Percentiles rank a stretch among this genome's conserved stretches.
Evolutionary conservation across 2,113 vertebrate genomes (phyloP).

Genomic region (Leiothrix lutea): DNA sequence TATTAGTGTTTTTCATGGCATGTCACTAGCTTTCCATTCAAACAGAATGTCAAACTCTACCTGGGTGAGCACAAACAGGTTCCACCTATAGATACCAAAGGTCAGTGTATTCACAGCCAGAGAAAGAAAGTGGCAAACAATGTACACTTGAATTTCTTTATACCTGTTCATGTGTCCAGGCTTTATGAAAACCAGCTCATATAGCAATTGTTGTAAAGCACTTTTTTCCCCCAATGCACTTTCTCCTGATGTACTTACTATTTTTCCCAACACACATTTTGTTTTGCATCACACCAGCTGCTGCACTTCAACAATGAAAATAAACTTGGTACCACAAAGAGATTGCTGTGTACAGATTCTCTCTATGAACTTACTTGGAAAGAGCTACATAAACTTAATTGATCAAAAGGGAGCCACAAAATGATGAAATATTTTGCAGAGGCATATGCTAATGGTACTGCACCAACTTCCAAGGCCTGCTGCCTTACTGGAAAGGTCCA

Average conservation of each 20-base stretch:
- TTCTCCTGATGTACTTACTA: not conserved
- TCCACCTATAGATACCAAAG: not conserved
- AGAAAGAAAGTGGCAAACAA: not conserved
- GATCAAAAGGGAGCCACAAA: slow-evolving; percentile 64
- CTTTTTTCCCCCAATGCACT: accelerated
- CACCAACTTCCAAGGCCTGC: slow-evolving; percentile 21
- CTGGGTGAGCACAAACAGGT: not conserved
- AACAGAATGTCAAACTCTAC: not conserved
- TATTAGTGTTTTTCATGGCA: not conserved
- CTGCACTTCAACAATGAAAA: slow-evolving; percentile 38
- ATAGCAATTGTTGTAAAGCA: not conserved
- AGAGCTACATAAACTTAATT: slow-evolving; percentile 39
- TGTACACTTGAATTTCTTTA: not conserved
- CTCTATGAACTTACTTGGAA: slow-evolving; percentile 1
- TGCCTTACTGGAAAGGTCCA: slow-evolving; percentile 27
- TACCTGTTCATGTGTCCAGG: not conserved
- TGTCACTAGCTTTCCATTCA: not conserved
- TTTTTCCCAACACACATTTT: not conserved
- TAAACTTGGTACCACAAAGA: slow-evolving; percentile 30
- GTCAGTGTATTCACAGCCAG: not conserved
- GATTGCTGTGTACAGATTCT: not conserved
- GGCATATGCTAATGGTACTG: slow-evolving; percentile 51
- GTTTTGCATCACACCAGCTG: not conserved
- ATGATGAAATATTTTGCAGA: slow-evolving; percentile 44
- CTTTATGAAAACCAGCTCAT: not conserved